Evolutionary conservation across 2,113 vertebrate genomes (phyloP).

Genomic region (Forbesichthys agassizii): DNA sequence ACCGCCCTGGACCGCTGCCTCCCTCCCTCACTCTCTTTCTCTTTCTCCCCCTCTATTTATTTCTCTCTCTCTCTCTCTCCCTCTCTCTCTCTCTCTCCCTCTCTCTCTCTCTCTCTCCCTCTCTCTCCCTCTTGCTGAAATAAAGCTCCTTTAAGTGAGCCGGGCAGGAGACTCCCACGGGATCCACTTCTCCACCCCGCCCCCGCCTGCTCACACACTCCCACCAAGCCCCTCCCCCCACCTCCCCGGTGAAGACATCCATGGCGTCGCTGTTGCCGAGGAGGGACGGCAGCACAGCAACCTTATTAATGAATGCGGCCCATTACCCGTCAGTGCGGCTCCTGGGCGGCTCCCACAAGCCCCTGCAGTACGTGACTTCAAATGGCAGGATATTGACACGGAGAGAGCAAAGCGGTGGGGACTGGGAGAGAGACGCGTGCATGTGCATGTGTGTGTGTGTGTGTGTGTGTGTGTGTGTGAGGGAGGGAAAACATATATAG

Average conservation of each 20-base stretch:
- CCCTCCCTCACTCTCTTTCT: conserved; percentile 82
- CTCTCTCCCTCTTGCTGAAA: conserved; percentile 87
- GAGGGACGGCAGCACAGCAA: conserved; percentile 96
- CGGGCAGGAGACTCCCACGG: conserved; percentile 83
- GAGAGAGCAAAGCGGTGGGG: conserved; percentile 83
- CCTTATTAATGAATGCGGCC: conserved; percentile 99
- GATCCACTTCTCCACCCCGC: conserved; percentile 61
- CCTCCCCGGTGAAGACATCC: conserved; percentile 84
- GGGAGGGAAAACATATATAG: conserved; percentile 51
- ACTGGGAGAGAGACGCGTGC: conserved; percentile 39
- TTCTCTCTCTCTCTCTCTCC: conserved; percentile 74
- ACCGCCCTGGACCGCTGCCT: conserved; percentile 81
- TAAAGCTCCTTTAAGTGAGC: conserved; percentile 98
- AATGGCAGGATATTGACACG: conserved; percentile 99
- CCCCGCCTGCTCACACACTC: conserved; percentile 26
- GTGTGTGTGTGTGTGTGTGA: conserved; percentile 31
- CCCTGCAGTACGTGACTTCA: conserved; percentile 99
- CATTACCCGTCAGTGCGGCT: conserved; percentile 99
- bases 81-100: conserved; percentile 80
- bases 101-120: conserved; percentile 84
- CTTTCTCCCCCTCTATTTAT: conserved; percentile 59
- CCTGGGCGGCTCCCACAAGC: conserved; percentile 95
- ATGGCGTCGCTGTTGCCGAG: conserved; percentile 84
- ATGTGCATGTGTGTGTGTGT: neutral
- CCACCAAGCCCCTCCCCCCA: conserved; percentile 40